phyloP scores from a whole-genome alignment of 2,797 vertebrate genomes.

The Streptopelia turtur region DNA sequence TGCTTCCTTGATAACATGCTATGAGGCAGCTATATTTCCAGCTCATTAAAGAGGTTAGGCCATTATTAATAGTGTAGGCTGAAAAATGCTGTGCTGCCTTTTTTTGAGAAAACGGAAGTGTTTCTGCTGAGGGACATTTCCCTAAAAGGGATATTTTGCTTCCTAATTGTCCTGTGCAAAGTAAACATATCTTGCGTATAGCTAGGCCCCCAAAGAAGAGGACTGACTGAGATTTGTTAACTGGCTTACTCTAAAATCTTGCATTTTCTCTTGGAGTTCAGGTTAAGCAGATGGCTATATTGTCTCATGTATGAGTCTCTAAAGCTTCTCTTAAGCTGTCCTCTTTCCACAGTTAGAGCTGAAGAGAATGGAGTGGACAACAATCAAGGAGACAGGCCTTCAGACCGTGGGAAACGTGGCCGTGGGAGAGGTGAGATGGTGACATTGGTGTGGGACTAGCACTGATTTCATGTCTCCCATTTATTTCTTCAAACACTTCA shows the following conservation, averaged over 20 bases:
- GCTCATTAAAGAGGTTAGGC: background rate
- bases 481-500: background rate
- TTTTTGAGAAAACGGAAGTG: background rate
- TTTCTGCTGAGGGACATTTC: background rate
- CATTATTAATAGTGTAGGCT: background rate
- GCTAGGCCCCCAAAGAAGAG: background rate
- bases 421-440: constrained; percentile 86
- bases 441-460: background rate
- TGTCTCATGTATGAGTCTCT: background rate
- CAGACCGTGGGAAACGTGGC: constrained; percentile 83
- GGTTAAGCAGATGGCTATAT: background rate
- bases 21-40: background rate
- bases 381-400: constrained; percentile 85
- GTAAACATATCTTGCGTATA: background rate
- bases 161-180: background rate
- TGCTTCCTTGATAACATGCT: no score
- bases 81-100: background rate
- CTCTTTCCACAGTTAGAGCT: constrained; percentile 78
- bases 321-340: constrained; percentile 25
- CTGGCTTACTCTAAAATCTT: background rate
- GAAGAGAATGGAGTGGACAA: constrained; percentile 94
- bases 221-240: background rate
- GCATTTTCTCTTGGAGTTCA: background rate
- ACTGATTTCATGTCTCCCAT: background rate
- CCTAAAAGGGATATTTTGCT: background rate